These are phyloP conservation scores for Muscicapa adusta DNA, from an alignment of 2,113 vertebrate genomes.

Conservation along the genomic window DNA sequence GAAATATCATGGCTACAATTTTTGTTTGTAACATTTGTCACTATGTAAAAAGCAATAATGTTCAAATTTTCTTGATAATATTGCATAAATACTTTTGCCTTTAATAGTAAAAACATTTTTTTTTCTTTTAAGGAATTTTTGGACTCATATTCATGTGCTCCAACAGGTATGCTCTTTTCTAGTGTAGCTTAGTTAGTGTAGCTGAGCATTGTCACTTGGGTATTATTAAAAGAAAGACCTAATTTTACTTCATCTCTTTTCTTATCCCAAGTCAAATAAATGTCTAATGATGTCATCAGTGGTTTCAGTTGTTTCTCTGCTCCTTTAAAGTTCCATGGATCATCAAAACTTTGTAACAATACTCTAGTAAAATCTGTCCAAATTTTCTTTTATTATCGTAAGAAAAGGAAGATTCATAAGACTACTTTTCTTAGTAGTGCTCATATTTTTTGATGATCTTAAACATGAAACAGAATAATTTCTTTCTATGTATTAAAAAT, in stretches of 20 bases:
- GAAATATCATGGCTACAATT: neutral
- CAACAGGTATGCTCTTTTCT: neutral
- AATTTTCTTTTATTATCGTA: neutral
- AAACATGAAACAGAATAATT: constrained; percentile 11
- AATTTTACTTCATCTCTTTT: neutral
- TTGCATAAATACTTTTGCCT: neutral
- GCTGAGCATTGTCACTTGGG: neutral
- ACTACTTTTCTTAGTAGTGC: neutral
- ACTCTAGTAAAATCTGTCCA: neutral
- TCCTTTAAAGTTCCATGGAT: neutral
- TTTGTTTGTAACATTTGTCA: neutral
- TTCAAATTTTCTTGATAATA: neutral
- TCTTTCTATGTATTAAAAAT: constrained; percentile 3
- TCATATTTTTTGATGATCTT: neutral
- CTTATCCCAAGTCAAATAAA: neutral
- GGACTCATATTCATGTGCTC: neutral
- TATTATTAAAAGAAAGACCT: neutral
- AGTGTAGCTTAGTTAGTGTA: neutral
- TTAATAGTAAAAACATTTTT: neutral
- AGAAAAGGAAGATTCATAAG: neutral
- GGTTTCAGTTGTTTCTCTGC: neutral
- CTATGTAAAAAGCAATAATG: neutral
- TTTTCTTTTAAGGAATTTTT: neutral
- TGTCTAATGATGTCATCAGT: neutral
- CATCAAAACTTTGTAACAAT: neutral